phyloP scores from a whole-genome alignment of 2,113 vertebrate genomes.

The Campylomormyrus tamandua region DNA sequence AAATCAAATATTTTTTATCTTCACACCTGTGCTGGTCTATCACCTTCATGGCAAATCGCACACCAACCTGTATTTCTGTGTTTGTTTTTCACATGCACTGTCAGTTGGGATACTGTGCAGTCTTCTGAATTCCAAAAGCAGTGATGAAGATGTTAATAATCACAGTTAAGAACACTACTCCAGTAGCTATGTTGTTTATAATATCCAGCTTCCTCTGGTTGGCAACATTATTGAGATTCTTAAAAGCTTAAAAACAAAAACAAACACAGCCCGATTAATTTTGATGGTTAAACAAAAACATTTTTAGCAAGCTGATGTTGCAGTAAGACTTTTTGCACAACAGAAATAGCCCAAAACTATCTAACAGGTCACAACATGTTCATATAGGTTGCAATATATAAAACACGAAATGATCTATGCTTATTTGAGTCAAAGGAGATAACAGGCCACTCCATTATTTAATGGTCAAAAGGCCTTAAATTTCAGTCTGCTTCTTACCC shows the following conservation, averaged over 20 bases:
- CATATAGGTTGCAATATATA: background rate
- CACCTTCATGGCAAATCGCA: background rate
- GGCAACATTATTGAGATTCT: constrained; percentile 70
- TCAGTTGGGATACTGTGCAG: constrained; percentile 36
- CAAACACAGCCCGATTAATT: background rate
- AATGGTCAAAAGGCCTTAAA: background rate
- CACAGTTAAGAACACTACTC: constrained; percentile 69
- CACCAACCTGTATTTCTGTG: background rate
- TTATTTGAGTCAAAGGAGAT: background rate
- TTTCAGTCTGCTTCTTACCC: constrained; percentile 56
- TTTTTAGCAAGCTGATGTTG: background rate
- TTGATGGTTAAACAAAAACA: background rate
- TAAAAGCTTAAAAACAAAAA: constrained; percentile 58
- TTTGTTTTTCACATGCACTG: background rate
- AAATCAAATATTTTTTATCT: background rate
- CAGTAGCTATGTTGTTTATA: constrained; percentile 70
- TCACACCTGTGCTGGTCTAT: background rate
- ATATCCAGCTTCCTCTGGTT: constrained; percentile 66
- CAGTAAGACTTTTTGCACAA: background rate
- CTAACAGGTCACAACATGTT: background rate
- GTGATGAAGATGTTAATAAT: constrained; percentile 79
- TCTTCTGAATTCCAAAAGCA: constrained; percentile 71
- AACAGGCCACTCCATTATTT: background rate
- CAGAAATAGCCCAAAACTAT: background rate
- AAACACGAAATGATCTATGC: background rate